Conservation (phyloP, 2,888 invertebrate genomes). For the Leptinotarsa rubiginosa region DNA sequence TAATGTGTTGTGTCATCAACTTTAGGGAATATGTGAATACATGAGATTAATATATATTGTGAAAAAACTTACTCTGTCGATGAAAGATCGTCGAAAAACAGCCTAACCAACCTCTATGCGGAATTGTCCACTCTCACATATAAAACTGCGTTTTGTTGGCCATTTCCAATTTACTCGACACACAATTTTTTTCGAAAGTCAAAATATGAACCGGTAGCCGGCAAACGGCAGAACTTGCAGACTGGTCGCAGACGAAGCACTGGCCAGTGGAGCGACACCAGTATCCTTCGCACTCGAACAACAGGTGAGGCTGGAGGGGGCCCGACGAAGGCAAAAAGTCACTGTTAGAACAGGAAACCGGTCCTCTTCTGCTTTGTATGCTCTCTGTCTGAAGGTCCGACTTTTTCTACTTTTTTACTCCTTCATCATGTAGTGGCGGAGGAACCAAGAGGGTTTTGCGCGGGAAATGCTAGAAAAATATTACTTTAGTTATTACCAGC, state of each 20-base stretch:
- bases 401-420: conserved; percentile 27
- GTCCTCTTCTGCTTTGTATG: conserved; percentile 29
- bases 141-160: not conserved
- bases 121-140: conserved; percentile 35
- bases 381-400: conserved; percentile 21
- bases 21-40: not conserved
- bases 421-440: conserved; percentile 22
- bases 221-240: conserved; percentile 34
- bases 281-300: conserved; percentile 38
- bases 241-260: conserved; percentile 42
- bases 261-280: conserved; percentile 34
- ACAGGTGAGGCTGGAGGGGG: conserved; percentile 41
- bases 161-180: not conserved
- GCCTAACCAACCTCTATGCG: not conserved
- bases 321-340: conserved; percentile 40
- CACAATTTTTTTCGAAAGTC: conserved; percentile 4
- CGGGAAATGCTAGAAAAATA: not conserved
- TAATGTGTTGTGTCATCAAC: too few relatives aligned
- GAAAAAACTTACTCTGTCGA: conserved; percentile 8
- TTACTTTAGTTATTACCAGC: too few relatives aligned
- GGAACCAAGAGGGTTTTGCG: not conserved
- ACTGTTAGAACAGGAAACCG: conserved; percentile 35
- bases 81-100: not conserved
- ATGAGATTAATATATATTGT: not conserved
- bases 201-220: conserved; percentile 21